Conservation (phyloP, 2,888 invertebrate species). For the Drosophila barbarae region DNA sequence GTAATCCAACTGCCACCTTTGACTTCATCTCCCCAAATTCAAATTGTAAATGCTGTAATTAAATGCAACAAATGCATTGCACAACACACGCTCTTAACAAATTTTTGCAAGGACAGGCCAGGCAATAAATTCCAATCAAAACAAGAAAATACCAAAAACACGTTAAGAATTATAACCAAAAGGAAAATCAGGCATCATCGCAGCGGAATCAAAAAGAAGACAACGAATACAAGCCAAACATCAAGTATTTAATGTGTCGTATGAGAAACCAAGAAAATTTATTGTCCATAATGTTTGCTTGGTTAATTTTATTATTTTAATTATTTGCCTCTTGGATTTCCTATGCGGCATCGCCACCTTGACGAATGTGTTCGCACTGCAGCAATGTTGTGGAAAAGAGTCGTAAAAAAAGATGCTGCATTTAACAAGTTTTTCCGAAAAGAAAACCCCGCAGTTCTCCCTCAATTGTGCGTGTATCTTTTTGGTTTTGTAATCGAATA, state of each 20-base stretch:
- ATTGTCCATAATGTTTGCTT: slow-evolving; percentile 40
- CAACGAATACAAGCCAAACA: slow-evolving; percentile 1
- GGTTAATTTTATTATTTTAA: slow-evolving; percentile 62
- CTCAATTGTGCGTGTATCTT: slow-evolving; percentile 21
- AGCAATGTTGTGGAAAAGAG: slow-evolving; percentile 18
- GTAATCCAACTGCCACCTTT: neutral
- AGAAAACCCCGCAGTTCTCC: neutral
- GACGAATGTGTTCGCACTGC: slow-evolving; percentile 43
- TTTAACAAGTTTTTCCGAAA: slow-evolving; percentile 55
- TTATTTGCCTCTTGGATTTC: slow-evolving; percentile 43
- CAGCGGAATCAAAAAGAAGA: neutral
- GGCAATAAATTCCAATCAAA: slow-evolving; percentile 40
- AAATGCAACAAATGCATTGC: slow-evolving; percentile 31
- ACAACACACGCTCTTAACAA: slow-evolving; percentile 28
- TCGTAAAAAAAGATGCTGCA: slow-evolving; percentile 21
- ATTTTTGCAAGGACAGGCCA: slow-evolving; percentile 36
- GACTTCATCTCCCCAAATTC: slow-evolving; percentile 6
- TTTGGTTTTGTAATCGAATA: slow-evolving; percentile 58
- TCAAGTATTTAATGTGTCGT: slow-evolving; percentile 15
- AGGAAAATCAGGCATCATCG: slow-evolving; percentile 20
- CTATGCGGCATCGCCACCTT: slow-evolving; percentile 32
- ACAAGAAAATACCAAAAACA: slow-evolving; percentile 40
- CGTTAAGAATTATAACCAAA: slow-evolving; percentile 49
- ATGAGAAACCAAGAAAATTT: slow-evolving; percentile 36
- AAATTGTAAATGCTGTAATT: slow-evolving; percentile 30